Evolutionary conservation across 2,888 invertebrate species (phyloP).

Genomic region (Chrysolina oricalcia): DNA sequence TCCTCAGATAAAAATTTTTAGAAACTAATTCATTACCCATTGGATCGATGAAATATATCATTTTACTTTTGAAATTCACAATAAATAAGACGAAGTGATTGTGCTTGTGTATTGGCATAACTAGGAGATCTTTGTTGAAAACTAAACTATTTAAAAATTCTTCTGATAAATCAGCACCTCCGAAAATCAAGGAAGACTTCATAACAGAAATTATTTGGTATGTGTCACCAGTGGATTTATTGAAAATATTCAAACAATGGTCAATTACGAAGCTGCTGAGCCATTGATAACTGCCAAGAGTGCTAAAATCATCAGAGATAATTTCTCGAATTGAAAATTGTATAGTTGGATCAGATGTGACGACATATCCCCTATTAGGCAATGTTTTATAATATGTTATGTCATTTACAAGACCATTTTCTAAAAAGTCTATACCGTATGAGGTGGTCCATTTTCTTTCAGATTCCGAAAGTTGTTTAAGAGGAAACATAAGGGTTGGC

Average conservation of each 20-base stretch:
- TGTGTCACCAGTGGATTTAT: neutral
- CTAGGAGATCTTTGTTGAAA: too few species aligned
- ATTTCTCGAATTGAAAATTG: constrained; percentile 24
- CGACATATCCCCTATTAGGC: neutral
- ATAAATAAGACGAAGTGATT: too few species aligned
- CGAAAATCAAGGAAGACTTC: constrained; percentile 11
- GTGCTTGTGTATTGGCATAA: too few species aligned
- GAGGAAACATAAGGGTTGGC: neutral
- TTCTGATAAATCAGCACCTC: too few species aligned
- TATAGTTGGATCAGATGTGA: neutral
- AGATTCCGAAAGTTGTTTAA: neutral
- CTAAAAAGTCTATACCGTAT: neutral
- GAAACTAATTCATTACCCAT: too few species aligned
- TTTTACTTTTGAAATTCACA: too few species aligned
- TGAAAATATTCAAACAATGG: constrained; percentile 29
- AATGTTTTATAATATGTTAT: constrained; percentile 29
- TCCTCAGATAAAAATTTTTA: too few species aligned
- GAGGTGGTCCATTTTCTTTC: neutral
- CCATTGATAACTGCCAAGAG: constrained; percentile 19
- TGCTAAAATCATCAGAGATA: constrained; percentile 32
- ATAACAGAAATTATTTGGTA: constrained; percentile 32
- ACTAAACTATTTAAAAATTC: too few species aligned
- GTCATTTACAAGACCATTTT: constrained; percentile 27
- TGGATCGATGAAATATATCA: too few species aligned
- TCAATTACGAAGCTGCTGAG: constrained; percentile 31